Base-by-base conservation (phyloP, 2,888 invertebrate genomes). In the Brassicogethes aeneus region DNA sequence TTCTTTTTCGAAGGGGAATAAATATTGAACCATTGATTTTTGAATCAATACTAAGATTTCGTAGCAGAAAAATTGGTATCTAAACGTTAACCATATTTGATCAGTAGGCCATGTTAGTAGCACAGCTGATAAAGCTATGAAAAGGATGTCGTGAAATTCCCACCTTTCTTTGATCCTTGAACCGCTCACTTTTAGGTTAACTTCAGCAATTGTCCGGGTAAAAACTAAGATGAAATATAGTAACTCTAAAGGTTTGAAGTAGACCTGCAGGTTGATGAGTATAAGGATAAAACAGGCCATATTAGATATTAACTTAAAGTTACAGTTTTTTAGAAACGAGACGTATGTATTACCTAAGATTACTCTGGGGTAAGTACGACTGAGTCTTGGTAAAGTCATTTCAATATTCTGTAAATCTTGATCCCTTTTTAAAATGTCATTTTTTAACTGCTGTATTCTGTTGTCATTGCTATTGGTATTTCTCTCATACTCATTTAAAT, bases 151-250 rank as follows among this genome's bases (percentile, higher is more conserved):
- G 72, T 99, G 96, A 17, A 88, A 75, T 50, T 96, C 74, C 97
- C 97, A 99, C 97, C 97, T 99, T 13, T 95, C 96, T 68, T 88
- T 89, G 55, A 90, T 88, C 59, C 88, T 77, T 0, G 97, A 99
- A 0, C 99, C 97, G 69, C 99, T 99, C 41, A 96, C 92, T 69
- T 91, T 92, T 31, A 99, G 76, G 64, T 99, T 97, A 59, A 92
- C 92, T 72, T 99, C 99, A 43, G 97, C 80, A 62, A 99, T 97
- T 37, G 97, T 96, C 54, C 99, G 73, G 3, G 97, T 99, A 69
- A 96, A 99, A 59, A 97, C 71, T 41, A 97, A 75, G 68, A 97
- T 97, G 74, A 91, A 82, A 60, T 88, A 81, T 51, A 82, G 77
- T 61, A 90, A 71, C 70, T 92, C 90, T 58, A 91, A 69, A 1